Percentiles rank a stretch among this genome's conserved stretches.
These are phyloP conservation scores for Campylomormyrus numenius DNA, from an alignment of 2,113 vertebrate species.

Conservation along the genomic window DNA sequence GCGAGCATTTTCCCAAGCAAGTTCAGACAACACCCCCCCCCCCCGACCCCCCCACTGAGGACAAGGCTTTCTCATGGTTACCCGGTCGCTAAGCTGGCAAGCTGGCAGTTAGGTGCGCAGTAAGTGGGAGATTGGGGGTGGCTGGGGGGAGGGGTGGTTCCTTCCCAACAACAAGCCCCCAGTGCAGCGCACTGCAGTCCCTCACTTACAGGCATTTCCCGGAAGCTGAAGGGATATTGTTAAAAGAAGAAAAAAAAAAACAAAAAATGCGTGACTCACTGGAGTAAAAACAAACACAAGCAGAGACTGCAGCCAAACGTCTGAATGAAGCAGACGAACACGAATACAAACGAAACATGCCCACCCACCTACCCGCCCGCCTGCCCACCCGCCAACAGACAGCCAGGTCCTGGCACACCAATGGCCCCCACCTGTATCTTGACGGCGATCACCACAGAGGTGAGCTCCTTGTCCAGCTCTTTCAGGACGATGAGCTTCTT, in stretches of 20 bases:
- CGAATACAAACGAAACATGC: background rate
- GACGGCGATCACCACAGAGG: constrained; percentile 63
- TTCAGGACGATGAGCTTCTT: constrained; percentile 67
- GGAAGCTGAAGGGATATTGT: background rate
- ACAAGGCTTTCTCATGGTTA: background rate
- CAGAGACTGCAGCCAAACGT: background rate
- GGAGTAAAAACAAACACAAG: background rate
- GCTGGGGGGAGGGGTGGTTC: background rate
- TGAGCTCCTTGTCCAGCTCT: constrained; percentile 83
- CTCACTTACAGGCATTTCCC: background rate
- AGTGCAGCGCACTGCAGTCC: background rate
- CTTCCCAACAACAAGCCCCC: background rate
- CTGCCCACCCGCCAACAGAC: background rate
- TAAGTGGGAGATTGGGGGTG: background rate
- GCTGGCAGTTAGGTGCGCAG: background rate
- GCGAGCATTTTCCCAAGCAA: background rate
- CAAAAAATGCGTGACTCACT: background rate
- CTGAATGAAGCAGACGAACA: no score
- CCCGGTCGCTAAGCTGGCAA: background rate
- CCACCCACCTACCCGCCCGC: background rate
- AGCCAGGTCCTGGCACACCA: background rate
- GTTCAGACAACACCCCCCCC: background rate
- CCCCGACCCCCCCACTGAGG: background rate
- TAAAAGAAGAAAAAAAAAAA: background rate
- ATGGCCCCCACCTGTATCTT: constrained; percentile 62